Evolutionary conservation across 2,113 vertebrate species (phyloP).

Genomic region (Dasyurus viverrinus): DNA sequence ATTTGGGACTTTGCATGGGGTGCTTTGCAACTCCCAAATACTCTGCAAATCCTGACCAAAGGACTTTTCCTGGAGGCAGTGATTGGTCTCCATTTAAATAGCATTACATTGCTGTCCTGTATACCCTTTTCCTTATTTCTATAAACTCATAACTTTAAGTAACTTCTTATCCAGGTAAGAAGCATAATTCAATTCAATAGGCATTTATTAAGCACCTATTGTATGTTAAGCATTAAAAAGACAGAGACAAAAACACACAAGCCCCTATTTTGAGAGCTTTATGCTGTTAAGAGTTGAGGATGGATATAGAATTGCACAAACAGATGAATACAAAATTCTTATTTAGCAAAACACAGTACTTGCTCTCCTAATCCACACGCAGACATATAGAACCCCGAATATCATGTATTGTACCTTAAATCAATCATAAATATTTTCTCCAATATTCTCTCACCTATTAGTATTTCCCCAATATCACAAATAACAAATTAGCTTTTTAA

Average conservation of each 20-base stretch:
- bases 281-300: neutral
- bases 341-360: neutral
- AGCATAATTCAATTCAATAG: neutral
- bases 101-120: neutral
- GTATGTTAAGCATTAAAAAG: neutral
- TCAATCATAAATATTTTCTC: neutral
- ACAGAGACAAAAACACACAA: neutral
- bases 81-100: neutral
- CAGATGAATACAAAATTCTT: neutral
- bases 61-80: neutral
- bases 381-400: neutral
- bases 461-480: neutral
- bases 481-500: neutral
- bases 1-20: neutral
- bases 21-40: neutral
- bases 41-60: neutral
- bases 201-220: neutral
- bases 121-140: neutral
- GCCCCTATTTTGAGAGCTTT: neutral
- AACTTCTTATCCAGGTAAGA: neutral
- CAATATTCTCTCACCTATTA: neutral
- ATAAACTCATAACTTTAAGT: neutral
- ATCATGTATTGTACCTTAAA: neutral
- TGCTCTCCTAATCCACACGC: neutral
- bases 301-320: neutral